phyloP scores from a whole-genome alignment of 2,113 vertebrate species.

The Trochalopteron elliotii region DNA sequence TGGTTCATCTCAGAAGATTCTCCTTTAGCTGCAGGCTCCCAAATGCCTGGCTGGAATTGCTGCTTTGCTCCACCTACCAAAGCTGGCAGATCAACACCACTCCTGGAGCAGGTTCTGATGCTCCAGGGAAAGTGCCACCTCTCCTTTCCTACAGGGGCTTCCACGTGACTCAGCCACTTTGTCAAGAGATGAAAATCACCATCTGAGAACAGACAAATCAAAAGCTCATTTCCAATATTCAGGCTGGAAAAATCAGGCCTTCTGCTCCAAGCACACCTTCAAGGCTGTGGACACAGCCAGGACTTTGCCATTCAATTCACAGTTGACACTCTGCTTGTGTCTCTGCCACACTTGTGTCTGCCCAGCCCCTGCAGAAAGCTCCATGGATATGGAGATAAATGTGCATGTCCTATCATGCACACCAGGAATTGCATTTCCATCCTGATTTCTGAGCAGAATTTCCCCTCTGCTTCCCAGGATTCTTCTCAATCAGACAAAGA shows the following conservation, averaged over 20 bases:
- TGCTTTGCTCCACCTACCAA: background rate
- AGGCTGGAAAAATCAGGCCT: background rate
- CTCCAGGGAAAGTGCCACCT: background rate
- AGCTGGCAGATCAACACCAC: background rate
- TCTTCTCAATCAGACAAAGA: background rate
- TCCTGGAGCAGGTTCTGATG: background rate
- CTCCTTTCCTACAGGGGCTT: background rate
- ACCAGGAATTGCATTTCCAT: background rate
- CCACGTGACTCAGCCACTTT: background rate
- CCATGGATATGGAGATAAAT: no score
- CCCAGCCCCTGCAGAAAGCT: background rate
- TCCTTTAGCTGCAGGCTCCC: background rate
- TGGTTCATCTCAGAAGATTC: background rate
- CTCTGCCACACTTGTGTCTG: background rate
- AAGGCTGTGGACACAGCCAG: background rate
- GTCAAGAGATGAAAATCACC: background rate
- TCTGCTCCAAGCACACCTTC: background rate
- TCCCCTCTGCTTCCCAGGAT: background rate
- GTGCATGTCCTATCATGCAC: background rate
- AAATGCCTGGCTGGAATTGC: background rate
- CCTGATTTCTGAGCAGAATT: background rate
- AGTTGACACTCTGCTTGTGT: background rate
- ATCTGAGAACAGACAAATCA: background rate
- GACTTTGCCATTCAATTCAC: background rate
- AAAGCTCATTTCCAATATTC: background rate